A percentile compares a stretch with the other conserved stretches of the same genome.
Evolutionary conservation across 2,113 vertebrate genomes (phyloP).

Genomic region (Cnemophilus loriae): DNA sequence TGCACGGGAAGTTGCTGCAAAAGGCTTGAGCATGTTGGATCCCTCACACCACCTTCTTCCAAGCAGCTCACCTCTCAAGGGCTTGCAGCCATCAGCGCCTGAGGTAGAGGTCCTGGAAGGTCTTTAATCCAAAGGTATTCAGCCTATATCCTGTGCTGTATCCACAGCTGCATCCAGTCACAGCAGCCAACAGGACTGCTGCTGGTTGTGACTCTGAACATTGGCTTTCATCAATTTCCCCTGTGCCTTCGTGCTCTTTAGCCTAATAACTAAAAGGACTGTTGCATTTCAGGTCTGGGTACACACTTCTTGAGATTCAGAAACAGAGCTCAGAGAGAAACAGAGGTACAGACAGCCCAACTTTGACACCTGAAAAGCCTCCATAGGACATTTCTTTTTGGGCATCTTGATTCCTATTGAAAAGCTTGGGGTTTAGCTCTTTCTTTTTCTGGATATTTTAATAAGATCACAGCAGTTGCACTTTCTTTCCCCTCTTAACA

Average conservation of each 20-base stretch:
- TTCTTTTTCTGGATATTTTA: not conserved
- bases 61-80: not conserved
- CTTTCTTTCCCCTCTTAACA: not conserved
- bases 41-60: not conserved
- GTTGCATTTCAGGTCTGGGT: not conserved
- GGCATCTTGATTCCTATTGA: not conserved
- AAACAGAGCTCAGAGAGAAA: not conserved
- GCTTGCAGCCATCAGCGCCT: not conserved
- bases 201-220: not conserved
- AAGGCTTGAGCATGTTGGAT: not conserved
- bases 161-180: not conserved
- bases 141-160: rapidly evolving
- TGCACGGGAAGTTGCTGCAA: not conserved
- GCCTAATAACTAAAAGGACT: not conserved
- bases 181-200: not conserved
- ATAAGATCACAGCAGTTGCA: not conserved
- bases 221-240: not conserved
- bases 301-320: not conserved
- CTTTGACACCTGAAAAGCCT: not conserved
- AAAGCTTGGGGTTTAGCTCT: not conserved
- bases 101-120: not conserved
- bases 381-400: not conserved
- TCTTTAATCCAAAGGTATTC: not conserved
- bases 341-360: not conserved
- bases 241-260: not conserved